A percentile compares a stretch with the other conserved stretches of the same genome.
Conservation (phyloP, 1,140 invertebrate species). For the Limonius californicus region DNA sequence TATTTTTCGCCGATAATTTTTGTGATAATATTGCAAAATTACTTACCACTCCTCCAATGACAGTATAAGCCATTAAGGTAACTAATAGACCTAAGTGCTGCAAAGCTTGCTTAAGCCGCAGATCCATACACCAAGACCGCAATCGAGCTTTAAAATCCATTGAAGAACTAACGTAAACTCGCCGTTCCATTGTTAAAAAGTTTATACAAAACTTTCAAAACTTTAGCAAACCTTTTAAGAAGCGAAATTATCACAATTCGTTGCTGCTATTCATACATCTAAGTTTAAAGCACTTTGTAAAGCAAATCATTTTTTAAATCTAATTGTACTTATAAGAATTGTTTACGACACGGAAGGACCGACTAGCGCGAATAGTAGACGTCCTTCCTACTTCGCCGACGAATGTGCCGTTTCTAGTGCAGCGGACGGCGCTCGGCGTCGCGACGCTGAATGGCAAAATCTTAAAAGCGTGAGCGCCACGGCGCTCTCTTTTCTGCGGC, state of each 20-base stretch:
- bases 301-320: no score
- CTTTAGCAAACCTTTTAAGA: no score
- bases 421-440: neutral
- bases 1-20: no score
- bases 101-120: neutral
- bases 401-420: neutral
- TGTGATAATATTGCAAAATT: no score
- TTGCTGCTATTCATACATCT: no score
- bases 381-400: neutral
- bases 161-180: neutral
- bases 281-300: no score
- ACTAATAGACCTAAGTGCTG: neutral
- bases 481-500: no score
- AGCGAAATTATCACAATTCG: no score
- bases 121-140: neutral
- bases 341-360: neutral
- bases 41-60: neutral
- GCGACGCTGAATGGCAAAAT: conserved; percentile 1
- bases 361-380: neutral
- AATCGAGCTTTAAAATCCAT: conserved; percentile 4
- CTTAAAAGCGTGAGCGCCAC: neutral
- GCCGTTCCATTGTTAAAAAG: neutral
- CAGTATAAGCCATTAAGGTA: conserved; percentile 8
- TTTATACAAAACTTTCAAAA: neutral
- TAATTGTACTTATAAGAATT: no score